phyloP scores from a whole-genome alignment of 2,888 invertebrate species.

The Torymus aiolomorphi region DNA sequence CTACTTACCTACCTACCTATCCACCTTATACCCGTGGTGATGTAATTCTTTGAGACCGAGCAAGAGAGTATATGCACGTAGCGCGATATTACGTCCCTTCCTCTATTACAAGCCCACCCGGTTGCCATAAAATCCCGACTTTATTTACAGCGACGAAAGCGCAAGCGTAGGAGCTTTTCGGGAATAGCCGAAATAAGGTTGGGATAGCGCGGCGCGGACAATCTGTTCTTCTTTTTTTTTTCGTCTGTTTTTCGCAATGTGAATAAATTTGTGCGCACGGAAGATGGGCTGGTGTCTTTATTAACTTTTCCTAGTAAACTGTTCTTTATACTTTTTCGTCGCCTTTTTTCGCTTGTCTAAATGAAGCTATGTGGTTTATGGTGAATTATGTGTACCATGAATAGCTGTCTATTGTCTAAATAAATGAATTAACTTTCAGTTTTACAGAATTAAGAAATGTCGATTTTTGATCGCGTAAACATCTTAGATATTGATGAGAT shows the following conservation, averaged over 20 bases:
- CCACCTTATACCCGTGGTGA: background rate
- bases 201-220: background rate
- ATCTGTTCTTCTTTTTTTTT: background rate
- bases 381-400: no score
- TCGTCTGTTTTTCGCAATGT: conserved; percentile 15
- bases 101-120: conserved; percentile 38
- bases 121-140: conserved; percentile 43
- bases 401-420: no score
- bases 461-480: no score
- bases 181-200: background rate
- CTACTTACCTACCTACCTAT: no score
- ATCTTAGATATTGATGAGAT: no score
- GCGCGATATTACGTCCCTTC: conserved; percentile 43
- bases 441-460: no score
- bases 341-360: no score
- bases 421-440: no score
- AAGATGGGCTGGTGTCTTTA: background rate
- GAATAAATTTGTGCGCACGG: conserved; percentile 16
- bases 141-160: conserved; percentile 30
- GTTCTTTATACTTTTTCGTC: no score
- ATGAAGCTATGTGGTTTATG: no score
- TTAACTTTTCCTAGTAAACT: no score
- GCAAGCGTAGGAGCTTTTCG: conserved; percentile 9
- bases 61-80: conserved; percentile 5
- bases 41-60: conserved; percentile 7